Evolutionary conservation across 2,888 invertebrate species (phyloP), one percentile per base, ranked within the genome.

Genomic region (Hartigia nigra): DNA sequence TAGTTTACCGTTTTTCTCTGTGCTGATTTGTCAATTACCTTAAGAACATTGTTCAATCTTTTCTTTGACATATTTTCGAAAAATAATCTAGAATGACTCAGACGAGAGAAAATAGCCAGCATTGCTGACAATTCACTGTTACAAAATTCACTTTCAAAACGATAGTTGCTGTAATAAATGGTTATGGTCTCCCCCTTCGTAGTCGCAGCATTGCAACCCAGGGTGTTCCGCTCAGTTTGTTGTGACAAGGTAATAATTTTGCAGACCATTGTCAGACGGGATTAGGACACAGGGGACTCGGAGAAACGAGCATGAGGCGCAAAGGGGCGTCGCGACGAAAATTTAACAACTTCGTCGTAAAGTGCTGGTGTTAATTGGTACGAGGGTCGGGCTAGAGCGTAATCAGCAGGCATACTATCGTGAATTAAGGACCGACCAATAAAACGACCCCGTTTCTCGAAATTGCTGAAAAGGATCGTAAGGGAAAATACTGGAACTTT

Each of bases 241-340:
- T 87, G 82, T 85, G 86, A 87, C 86, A 84, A 84, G 84, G 84
- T 85, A 83, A 86, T 87, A 82, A 88, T 88, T 86, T 87, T 83
- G 75, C 75, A 74, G 69, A 77, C 78, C 76, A 84, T 86, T 86
- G 85, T 86, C 77, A 76, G 70, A n/a, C 78, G 37, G 83, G 82
- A 85, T 87, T 83, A 86, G 84, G 80, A 79, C 78, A 77, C 77
- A 69, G 69, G 72, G 72, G 72, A 31, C 72, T 34, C 32, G 32
- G 72, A 23, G 72, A 31, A 34, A 72, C 32, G 32, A 12, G 31
- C 12, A 34, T 9, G 55, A 12, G 31, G 72, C 12, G 72, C 12
- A 72, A 32, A 34, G 34, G 74, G 77, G 79, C 75, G 75, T 34
- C 75, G 75, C 37, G 34, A 34, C 34, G 75, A 75, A 75, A 75